Evolutionary conservation across 1,140 invertebrate species (phyloP).

Genomic region (Hyles euphorbiae): DNA sequence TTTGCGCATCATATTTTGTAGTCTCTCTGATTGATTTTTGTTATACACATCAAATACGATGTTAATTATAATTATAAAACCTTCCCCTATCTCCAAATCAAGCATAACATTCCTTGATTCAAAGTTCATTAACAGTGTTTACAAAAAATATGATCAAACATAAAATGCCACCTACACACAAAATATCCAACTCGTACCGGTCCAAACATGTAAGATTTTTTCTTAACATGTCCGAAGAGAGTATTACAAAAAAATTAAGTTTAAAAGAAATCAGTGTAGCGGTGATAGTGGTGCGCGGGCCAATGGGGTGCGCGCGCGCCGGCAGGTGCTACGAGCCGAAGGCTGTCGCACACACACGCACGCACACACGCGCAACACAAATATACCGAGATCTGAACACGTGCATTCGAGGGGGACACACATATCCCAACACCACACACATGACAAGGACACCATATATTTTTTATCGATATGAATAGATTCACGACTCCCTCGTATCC

Average conservation of each 20-base stretch:
- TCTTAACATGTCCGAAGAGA: constrained; percentile 61
- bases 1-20: neutral
- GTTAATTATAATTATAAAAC: neutral
- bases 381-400: constrained; percentile 67
- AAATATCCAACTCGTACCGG: constrained; percentile 59
- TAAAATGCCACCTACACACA: constrained; percentile 69
- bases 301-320: constrained; percentile 66
- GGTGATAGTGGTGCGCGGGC: constrained; percentile 57
- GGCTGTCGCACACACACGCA: constrained; percentile 50
- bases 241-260: constrained; percentile 66
- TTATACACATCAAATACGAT: neutral
- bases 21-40: neutral
- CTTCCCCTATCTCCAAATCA: constrained; percentile 26
- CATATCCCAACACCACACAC: constrained; percentile 30
- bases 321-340: constrained; percentile 63
- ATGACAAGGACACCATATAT: constrained; percentile 50
- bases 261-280: constrained; percentile 74
- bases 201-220: constrained; percentile 71
- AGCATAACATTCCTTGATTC: constrained; percentile 29
- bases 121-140: constrained; percentile 58
- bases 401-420: constrained; percentile 71
- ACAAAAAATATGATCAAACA: constrained; percentile 56
- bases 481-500: constrained; percentile 73
- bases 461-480: constrained; percentile 73
- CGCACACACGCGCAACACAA: constrained; percentile 51